Percentiles rank a stretch among this genome's conserved stretches.
Evolutionary conservation across 2,888 invertebrate genomes (phyloP).

Genomic region (Scaptomyza flava): DNA sequence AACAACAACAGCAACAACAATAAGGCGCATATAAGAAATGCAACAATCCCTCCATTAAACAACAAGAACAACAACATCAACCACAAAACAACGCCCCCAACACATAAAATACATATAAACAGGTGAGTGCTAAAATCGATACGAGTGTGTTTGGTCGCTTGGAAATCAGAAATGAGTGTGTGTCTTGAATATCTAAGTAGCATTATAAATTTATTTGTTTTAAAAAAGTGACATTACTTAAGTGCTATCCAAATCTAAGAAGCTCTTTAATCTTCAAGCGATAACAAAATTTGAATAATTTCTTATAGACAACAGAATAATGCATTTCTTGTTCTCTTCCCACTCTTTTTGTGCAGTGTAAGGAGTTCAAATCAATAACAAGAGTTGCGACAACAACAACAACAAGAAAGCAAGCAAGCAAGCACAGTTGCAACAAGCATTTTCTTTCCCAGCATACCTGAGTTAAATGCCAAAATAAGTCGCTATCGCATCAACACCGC

Average conservation of each 20-base stretch:
- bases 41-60: slow-evolving; percentile 81
- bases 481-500: slow-evolving; percentile 71
- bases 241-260: not conserved
- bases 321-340: not conserved
- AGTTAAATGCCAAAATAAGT: slow-evolving; percentile 71
- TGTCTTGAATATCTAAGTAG: not conserved
- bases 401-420: slow-evolving; percentile 6
- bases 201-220: slow-evolving; percentile 1
- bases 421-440: slow-evolving; percentile 4
- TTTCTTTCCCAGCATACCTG: slow-evolving; percentile 14
- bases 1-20: slow-evolving; percentile 18
- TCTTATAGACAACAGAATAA: not conserved
- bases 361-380: slow-evolving; percentile 65
- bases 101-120: slow-evolving; percentile 19
- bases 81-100: slow-evolving; percentile 26
- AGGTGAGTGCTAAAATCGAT: slow-evolving; percentile 45
- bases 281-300: no score
- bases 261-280: not conserved
- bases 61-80: slow-evolving; percentile 31
- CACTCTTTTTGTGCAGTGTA: slow-evolving; percentile 39
- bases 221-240: not conserved
- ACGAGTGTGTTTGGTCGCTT: not conserved
- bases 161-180: slow-evolving; percentile 1
- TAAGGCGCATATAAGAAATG: slow-evolving; percentile 51
- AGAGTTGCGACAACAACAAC: not conserved